These are phyloP conservation scores for Shinisaurus crocodilurus DNA, from an alignment of 2,113 vertebrate species.

Conservation along the genomic window DNA sequence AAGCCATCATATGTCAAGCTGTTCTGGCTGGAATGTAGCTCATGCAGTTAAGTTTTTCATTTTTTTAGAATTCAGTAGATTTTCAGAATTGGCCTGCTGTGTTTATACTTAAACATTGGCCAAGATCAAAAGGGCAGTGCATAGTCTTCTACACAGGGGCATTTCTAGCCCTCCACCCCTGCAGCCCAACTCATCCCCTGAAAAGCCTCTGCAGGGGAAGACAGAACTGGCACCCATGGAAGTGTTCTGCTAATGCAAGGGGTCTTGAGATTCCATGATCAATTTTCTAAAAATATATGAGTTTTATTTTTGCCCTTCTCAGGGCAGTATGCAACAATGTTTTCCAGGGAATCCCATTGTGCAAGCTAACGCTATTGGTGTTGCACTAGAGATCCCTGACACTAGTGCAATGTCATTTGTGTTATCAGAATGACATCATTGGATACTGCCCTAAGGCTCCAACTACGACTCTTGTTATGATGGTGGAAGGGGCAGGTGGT, in stretches of 20 bases:
- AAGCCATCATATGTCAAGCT: conserved; percentile 1
- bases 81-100: not conserved
- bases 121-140: not conserved
- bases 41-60: not conserved
- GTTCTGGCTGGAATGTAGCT: not conserved
- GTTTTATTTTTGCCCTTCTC: too few species aligned
- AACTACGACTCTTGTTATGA: not conserved
- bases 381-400: too few species aligned
- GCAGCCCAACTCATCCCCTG: not conserved
- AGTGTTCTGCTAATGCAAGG: not conserved
- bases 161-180: not conserved
- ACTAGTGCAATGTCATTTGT: too few species aligned
- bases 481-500: accelerated
- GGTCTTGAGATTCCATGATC: not conserved
- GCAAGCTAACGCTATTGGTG: too few species aligned
- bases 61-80: not conserved
- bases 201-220: not conserved
- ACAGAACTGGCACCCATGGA: not conserved
- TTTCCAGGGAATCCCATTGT: too few species aligned
- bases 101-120: not conserved
- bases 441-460: not conserved
- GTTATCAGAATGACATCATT: too few species aligned
- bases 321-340: too few species aligned
- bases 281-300: not conserved
- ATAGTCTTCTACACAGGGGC: not conserved